Base-by-base conservation (phyloP, 2,888 invertebrate species). In the Ethmia dodecea region DNA sequence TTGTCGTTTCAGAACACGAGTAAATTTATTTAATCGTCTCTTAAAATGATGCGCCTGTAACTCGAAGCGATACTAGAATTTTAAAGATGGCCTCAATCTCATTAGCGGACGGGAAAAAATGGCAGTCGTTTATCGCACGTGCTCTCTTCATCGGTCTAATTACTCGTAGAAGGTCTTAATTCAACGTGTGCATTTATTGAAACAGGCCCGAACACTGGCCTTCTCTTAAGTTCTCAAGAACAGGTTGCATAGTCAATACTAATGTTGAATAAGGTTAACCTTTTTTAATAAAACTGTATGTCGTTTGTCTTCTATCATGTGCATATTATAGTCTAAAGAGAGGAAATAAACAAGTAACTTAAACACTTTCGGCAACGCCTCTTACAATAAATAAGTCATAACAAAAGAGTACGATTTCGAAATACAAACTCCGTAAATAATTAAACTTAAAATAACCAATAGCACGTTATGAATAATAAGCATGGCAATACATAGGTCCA, bases 391-490 rank as follows among this genome's bases (percentile, higher is more conserved):
- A n/a, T n/a, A n/a, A n/a, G n/a, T n/a, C n/a, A 18, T 26, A 26
- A 25, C 25, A 32, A 32, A 26, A n/a, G 20, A 13, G 20, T 28
- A 15, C 24, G 5, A 10, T 25, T 30, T 35, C 18, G 12, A 24
- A 47, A 56, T 54, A 45, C 49, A 43, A 46, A 47, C 49, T 54
- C 47, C 47, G 55, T 60, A 55, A 57, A 49, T 55, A 60, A 64
- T 62, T 56, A 55, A 56, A 55, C 61, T 59, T 51, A 43, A 67
- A 65, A 65, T 64, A 64, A 55, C 52, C 53, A 53, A 65, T 59
- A 42, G 53, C 60, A 55, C 57, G 46, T 57, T 64, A 61, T 67
- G 65, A 67, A 75, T 73, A 70, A 66, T 69, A 67, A 73, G 60
- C 60, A 56, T 56, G 61, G 60, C 49, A 52, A 52, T 60, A 66